Base-by-base conservation (phyloP, 1,140 invertebrate genomes). In the Philaenus spumarius region DNA sequence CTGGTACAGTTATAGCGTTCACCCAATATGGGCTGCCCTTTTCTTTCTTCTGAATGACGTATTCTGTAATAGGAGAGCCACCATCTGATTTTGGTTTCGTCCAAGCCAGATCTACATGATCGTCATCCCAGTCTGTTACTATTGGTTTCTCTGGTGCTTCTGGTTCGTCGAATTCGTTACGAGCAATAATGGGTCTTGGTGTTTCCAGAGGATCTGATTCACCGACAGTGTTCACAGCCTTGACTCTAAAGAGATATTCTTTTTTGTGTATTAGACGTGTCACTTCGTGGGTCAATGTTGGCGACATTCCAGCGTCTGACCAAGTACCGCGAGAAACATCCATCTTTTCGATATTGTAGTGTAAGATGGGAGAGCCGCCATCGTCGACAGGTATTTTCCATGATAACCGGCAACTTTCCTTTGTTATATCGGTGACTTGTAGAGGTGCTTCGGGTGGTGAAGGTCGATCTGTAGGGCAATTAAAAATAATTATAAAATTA, bases 281-380 rank as follows among this genome's bases (percentile, higher is more conserved):
- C 0, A 97, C 87, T 68, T 95, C 86, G 66, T 90, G 87, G 22
- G 84, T 87, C 2, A 93, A 80, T 61, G 83, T 81, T 58, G 83
- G 89, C 60, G 87, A 86, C 84, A 90, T 91, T 35, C 90, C 90
- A 65, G 90, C 93, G 72, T 95, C 92, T 15, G 90, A 86, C 97
- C 96, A 98, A 2, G 92, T 94, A 52, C 94, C 95, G 61, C 94
- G 80, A 1, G 90, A 86, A 1, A 94, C 79, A 68, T 98, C 96
- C 91, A 97, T 97, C 75, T 98, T 98, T 71, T 99, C 95, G 56
- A 98, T 83, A 26, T 97, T 78, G 68, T 98, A 99, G 71, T 97
- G 93, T n/a, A 93, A 75, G 67, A 97, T 95, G 12, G 93, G 92
- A 53, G 87, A 90, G 34, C 93, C 95, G 61, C 95, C 94, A 72